These are phyloP conservation scores for Meda fulgida DNA, from an alignment of 2,797 vertebrate genomes.

Conservation along the genomic window DNA sequence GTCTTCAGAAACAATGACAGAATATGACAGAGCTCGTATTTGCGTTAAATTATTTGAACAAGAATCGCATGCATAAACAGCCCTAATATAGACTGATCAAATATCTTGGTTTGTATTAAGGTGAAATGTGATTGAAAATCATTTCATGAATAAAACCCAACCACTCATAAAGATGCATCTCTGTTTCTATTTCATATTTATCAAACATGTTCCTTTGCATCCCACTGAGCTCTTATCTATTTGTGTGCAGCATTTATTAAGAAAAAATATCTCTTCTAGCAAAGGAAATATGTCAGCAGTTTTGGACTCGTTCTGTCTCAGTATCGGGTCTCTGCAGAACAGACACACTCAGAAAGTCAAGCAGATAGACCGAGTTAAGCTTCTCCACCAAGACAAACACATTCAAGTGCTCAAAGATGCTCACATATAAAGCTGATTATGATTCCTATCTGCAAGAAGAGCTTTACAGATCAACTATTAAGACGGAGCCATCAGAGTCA, in stretches of 20 bases:
- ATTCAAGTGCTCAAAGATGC: constrained; percentile 73
- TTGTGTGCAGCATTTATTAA: constrained; percentile 69
- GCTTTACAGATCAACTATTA: constrained; percentile 7
- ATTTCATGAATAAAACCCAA: neutral
- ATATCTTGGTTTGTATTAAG: neutral
- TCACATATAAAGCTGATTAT: constrained; percentile 46
- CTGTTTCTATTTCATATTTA: constrained; percentile 34
- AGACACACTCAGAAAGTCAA: constrained; percentile 71
- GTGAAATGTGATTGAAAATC: neutral
- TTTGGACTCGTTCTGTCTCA: constrained; percentile 50
- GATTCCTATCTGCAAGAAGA: constrained; percentile 32
- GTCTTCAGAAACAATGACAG: no score
- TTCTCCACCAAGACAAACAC: constrained; percentile 80
- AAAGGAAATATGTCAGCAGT: constrained; percentile 72
- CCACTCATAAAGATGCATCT: constrained; percentile 6
- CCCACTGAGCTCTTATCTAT: constrained; percentile 52
- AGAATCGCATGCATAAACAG: neutral
- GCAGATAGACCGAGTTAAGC: constrained; percentile 76
- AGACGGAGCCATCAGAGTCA: neutral
- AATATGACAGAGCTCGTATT: neutral
- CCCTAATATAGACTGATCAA: neutral
- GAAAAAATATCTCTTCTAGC: constrained; percentile 64
- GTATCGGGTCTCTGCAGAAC: constrained; percentile 55
- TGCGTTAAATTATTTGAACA: neutral
- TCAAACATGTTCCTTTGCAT: constrained; percentile 40